phyloP scores from a whole-genome alignment of 2,113 vertebrate genomes.

The Echinops telfairi region DNA sequence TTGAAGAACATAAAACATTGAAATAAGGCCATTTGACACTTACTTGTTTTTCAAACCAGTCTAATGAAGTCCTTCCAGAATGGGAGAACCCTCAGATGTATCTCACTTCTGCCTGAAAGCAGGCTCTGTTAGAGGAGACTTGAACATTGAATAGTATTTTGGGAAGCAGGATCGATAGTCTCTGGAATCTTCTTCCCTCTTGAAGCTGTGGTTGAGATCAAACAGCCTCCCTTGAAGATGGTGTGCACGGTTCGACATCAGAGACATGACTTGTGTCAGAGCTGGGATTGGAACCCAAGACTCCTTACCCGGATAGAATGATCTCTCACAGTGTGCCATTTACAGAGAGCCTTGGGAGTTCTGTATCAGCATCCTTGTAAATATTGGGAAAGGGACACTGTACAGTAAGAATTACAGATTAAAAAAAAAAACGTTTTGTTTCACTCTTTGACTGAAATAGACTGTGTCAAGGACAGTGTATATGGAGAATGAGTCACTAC shows the following conservation, averaged over 20 bases:
- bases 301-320: not conserved
- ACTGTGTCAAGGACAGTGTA: not conserved
- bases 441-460: constrained; percentile 3
- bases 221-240: not conserved
- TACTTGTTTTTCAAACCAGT: not conserved
- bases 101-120: not conserved
- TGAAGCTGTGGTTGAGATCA: not conserved
- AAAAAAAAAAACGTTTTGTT: not conserved
- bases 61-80: not conserved
- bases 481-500: not conserved
- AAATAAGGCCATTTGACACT: not conserved
- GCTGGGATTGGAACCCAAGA: not conserved
- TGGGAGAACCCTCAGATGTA: not conserved
- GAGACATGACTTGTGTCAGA: not conserved
- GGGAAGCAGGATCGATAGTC: not conserved
- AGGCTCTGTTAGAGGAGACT: not conserved
- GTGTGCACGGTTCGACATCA: not conserved
- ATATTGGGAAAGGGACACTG: not conserved
- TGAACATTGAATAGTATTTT: not conserved
- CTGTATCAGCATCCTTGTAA: not conserved
- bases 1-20: not conserved
- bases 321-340: not conserved
- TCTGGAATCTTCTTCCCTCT: not conserved
- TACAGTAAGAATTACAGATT: not conserved
- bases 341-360: not conserved